phyloP scores from a whole-genome alignment of 2,888 invertebrate species.

The Exocentrus adspersus region DNA sequence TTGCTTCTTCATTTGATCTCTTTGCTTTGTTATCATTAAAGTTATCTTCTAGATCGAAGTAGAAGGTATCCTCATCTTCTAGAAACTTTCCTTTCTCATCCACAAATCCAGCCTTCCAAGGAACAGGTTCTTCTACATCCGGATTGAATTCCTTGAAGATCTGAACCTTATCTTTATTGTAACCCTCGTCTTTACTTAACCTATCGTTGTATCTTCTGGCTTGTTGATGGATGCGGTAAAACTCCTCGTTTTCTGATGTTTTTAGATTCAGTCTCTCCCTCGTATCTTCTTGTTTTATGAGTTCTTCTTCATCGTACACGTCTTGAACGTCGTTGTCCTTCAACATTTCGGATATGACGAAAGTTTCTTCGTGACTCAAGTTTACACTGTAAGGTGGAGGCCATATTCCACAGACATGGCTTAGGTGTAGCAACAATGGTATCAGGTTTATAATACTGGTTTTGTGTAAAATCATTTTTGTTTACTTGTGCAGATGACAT shows the following conservation, averaged over 20 bases:
- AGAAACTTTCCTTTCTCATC: constrained; percentile 43
- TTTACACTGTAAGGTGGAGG: constrained; percentile 59
- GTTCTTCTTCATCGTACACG: constrained; percentile 60
- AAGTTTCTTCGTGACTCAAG: constrained; percentile 58
- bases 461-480: no score
- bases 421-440: background rate
- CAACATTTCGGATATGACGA: constrained; percentile 58
- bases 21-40: constrained; percentile 22
- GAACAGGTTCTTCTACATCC: constrained; percentile 48
- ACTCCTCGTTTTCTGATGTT: constrained; percentile 37
- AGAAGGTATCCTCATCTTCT: constrained; percentile 37
- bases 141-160: constrained; percentile 47
- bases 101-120: constrained; percentile 54
- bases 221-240: constrained; percentile 41
- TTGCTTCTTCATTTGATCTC: constrained; percentile 34
- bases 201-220: constrained; percentile 22
- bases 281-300: constrained; percentile 47
- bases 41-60: constrained; percentile 37
- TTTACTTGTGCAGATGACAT: no score
- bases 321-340: constrained; percentile 59
- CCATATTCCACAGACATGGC: constrained; percentile 50
- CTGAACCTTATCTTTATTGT: constrained; percentile 29
- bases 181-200: background rate
- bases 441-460: background rate
- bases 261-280: constrained; percentile 27